Conservation (phyloP, 2,888 invertebrate species). For the Drosophila seclusa region DNA sequence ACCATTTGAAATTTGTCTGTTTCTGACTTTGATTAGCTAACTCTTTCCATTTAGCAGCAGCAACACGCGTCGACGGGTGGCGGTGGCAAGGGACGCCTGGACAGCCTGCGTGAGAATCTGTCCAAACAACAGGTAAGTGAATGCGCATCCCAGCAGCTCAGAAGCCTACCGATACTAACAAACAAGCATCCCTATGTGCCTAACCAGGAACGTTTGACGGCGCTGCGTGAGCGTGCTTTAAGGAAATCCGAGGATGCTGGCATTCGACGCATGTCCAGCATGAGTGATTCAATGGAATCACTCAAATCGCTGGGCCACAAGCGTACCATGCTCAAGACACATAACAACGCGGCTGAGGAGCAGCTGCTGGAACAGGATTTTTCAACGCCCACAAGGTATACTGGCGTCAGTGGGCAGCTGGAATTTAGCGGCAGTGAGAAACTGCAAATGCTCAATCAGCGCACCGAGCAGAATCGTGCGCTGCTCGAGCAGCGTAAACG, state of each 20-base stretch:
- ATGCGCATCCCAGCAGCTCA: neutral
- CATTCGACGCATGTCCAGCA: constrained; percentile 30
- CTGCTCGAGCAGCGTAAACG: constrained; percentile 86
- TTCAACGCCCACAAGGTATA: constrained; percentile 42
- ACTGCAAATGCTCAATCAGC: constrained; percentile 86
- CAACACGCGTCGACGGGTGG: constrained; percentile 6
- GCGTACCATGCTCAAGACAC: constrained; percentile 32
- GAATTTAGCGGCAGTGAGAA: constrained; percentile 85
- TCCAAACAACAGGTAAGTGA: constrained; percentile 63
- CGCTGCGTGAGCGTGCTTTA: constrained; percentile 62
- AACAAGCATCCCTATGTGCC: neutral
- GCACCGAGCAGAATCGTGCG: constrained; percentile 86
- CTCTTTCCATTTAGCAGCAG: neutral
- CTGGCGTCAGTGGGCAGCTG: constrained; percentile 3
- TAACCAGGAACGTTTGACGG: constrained; percentile 59
- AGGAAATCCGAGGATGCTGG: constrained; percentile 47
- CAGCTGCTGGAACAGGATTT: constrained; percentile 19
- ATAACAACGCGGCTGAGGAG: neutral
- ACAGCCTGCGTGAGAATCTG: constrained; percentile 65
- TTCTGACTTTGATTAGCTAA: neutral
- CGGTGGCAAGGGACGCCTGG: constrained; percentile 56
- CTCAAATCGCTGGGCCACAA: constrained; percentile 53
- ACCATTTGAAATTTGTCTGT: neutral
- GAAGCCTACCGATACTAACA: neutral
- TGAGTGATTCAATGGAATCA: constrained; percentile 64